Conservation (phyloP, 2,113 vertebrate species). For the Uria lomvia region DNA sequence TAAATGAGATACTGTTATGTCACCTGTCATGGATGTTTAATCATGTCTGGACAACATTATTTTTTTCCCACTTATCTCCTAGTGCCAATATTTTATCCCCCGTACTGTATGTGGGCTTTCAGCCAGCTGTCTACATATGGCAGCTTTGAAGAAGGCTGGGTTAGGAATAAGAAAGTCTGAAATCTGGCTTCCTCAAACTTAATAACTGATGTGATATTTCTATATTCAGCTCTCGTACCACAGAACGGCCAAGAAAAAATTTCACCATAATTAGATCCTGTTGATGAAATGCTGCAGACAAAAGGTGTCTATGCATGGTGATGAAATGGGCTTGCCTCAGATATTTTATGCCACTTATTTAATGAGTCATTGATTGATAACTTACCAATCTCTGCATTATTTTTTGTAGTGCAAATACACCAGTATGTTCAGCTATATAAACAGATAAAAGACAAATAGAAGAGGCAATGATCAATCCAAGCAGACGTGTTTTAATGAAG, state of each 20-base stretch:
- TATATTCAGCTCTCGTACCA: background rate
- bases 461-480: background rate
- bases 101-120: background rate
- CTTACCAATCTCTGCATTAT: background rate
- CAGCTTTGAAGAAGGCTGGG: background rate
- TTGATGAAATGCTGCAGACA: constrained; percentile 1
- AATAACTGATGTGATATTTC: background rate
- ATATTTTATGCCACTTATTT: constrained; percentile 29
- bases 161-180: background rate
- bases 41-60: background rate
- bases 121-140: background rate
- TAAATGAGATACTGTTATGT: background rate
- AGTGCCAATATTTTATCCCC: background rate
- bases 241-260: background rate
- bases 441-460: background rate
- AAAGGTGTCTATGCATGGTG: background rate
- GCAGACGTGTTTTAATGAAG: background rate
- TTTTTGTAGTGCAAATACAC: background rate
- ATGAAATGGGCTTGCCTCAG: background rate
- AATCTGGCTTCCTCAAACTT: background rate
- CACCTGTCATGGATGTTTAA: background rate
- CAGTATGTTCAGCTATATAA: background rate
- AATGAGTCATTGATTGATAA: constrained; percentile 22
- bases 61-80: background rate
- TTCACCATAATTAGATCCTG: background rate